These are phyloP conservation scores for Channa striata DNA, from an alignment of 2,797 vertebrate genomes.

Conservation along the genomic window DNA sequence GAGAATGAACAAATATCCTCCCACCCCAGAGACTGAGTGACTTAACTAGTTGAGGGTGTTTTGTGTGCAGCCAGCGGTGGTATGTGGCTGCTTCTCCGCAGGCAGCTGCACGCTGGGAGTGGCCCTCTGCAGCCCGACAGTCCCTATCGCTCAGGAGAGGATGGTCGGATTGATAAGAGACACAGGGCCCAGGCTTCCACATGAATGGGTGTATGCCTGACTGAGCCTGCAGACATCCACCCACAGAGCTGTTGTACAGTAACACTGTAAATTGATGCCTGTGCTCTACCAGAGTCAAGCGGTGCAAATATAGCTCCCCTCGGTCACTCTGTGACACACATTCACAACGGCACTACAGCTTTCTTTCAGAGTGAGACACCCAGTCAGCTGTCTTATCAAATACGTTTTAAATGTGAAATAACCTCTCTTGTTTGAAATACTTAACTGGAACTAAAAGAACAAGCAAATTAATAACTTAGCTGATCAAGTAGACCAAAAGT, in stretches of 20 bases:
- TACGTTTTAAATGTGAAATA: no score
- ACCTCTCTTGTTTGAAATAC: background rate
- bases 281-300: constrained; percentile 29
- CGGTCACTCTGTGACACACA: constrained; percentile 50
- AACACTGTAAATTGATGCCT: constrained; percentile 75
- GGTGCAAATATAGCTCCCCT: constrained; percentile 76
- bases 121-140: constrained; percentile 62
- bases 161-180: constrained; percentile 81
- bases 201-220: constrained; percentile 65
- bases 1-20: constrained; percentile 35
- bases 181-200: constrained; percentile 41
- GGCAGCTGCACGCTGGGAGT: constrained; percentile 72
- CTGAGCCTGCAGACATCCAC: constrained; percentile 44
- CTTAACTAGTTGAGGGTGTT: constrained; percentile 53
- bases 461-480: background rate
- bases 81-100: constrained; percentile 38
- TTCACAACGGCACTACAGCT: constrained; percentile 21
- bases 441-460: background rate
- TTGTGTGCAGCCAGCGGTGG: constrained; percentile 34
- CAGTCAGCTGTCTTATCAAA: background rate
- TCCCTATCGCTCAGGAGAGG: constrained; percentile 76
- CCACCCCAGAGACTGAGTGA: background rate
- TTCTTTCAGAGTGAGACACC: background rate
- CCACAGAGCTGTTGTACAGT: constrained; percentile 53
- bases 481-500: background rate